A percentile compares a stretch with the other conserved stretches of the same genome.
These are phyloP conservation scores for Picus viridis DNA, from an alignment of 2,797 vertebrate species.

Conservation along the genomic window DNA sequence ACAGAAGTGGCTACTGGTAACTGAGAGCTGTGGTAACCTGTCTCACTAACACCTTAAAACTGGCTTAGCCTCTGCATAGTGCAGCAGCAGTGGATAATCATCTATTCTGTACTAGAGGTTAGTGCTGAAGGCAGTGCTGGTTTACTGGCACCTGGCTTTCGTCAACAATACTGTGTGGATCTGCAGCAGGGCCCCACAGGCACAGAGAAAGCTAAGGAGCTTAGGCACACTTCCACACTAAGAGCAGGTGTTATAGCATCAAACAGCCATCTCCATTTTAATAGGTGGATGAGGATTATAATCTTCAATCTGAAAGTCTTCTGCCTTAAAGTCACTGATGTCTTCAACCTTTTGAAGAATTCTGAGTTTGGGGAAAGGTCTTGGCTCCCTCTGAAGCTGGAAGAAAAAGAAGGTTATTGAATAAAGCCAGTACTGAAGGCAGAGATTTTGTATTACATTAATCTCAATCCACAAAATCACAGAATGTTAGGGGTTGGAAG, in stretches of 20 bases:
- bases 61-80: background rate
- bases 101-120: background rate
- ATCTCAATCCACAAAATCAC: background rate
- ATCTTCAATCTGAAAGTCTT: constrained; percentile 91
- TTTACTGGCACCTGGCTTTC: background rate
- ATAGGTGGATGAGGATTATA: constrained; percentile 93
- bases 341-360: constrained; percentile 88
- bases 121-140: background rate
- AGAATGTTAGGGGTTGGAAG: too few relatives aligned
- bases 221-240: background rate
- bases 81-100: background rate
- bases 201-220: background rate
- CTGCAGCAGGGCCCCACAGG: background rate
- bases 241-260: constrained; percentile 10
- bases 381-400: constrained; percentile 91
- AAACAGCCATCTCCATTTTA: constrained; percentile 98
- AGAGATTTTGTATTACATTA: background rate
- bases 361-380: constrained; percentile 91
- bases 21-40: background rate
- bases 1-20: background rate
- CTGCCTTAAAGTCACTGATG: constrained; percentile 88
- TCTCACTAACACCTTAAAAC: background rate
- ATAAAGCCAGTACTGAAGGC: background rate
- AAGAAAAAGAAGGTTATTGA: constrained; percentile 27
- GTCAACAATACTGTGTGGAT: background rate